Evolutionary conservation across 2,888 invertebrate genomes (phyloP), one percentile per base, ranked within the genome.

Genomic region (Pilophorus perplexus): DNA sequence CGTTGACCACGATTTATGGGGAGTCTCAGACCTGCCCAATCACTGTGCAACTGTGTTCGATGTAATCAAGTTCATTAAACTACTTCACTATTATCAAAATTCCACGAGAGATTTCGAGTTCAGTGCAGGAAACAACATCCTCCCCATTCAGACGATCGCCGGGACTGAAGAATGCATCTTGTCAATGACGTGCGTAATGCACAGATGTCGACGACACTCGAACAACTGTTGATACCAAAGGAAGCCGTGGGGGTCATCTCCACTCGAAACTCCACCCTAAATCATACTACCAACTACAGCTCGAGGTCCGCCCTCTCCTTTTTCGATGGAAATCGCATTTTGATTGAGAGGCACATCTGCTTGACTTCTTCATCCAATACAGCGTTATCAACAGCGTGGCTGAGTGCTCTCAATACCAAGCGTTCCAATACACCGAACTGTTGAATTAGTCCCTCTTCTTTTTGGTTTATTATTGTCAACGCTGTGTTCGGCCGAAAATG

Each of bases 341-440:
- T 46, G 46, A 46, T 46, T 46, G 23, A 46, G 46, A 22, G 46
- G 23, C 46, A 46, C 46, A 46, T 46, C 46, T 46, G 46, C 46
- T 46, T 46, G 46, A 46, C 46, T 46, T 46, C 46, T 22, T 14
- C 46, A 46, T n/a, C 46, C n/a, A 46, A 46, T 12, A 10, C 44
- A 14, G 22, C 46, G 22, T 23, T 22, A 22, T 20, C 46, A 25
- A 3, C 10, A 14, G 46, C 3, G 23, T 12, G 3, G 4, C 23
- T 25, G 25, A 46, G 46, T 46, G 46, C 46, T n/a, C 46, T 46
- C 14, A 14, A 23, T n/a, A 46, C 25, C 46, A 23, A 23, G n/a
- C n/a, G n/a, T n/a, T n/a, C n/a, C n/a, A n/a, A n/a, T n/a, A n/a
- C n/a, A n/a, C n/a, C n/a, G n/a, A n/a, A n/a, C n/a, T n/a, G n/a